phyloP scores from a whole-genome alignment of 2,888 invertebrate species.

The Tipula helvola region DNA sequence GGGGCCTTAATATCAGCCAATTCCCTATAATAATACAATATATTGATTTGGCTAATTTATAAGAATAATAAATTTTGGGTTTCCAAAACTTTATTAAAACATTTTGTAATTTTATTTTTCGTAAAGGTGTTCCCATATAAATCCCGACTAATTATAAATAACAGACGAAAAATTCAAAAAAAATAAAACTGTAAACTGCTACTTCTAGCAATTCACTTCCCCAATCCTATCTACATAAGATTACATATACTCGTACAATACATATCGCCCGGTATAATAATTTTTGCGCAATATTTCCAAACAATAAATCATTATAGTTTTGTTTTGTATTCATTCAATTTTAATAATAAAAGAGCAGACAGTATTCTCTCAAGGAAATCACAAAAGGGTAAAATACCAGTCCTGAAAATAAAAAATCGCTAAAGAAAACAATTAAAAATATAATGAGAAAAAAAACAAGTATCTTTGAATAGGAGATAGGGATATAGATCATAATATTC shows the following conservation, averaged over 20 bases:
- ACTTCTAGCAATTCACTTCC: not conserved
- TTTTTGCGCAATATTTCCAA: not conserved
- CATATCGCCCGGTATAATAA: not conserved
- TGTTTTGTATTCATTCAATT: not conserved
- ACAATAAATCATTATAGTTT: constrained; percentile 4
- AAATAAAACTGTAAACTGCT: not conserved
- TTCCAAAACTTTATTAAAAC: not conserved
- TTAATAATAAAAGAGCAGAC: not conserved
- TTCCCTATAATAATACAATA: not conserved
- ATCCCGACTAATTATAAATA: not conserved
- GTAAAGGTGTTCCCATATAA: not conserved
- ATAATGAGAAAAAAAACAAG: not conserved
- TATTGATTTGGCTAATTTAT: not conserved
- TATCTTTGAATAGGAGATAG: not conserved
- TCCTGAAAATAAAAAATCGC: not conserved
- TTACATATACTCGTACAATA: not conserved
- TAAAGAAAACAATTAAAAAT: not conserved
- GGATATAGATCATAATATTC: no score
- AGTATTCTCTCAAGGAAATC: not conserved
- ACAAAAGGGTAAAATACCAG: not conserved
- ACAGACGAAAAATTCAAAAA: not conserved
- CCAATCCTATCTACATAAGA: not conserved
- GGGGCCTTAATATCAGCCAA: not conserved
- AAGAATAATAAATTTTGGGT: not conserved
- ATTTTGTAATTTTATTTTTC: not conserved